Base-by-base conservation (phyloP, 2,113 vertebrate species). In the Xiphophorus maculatus region DNA sequence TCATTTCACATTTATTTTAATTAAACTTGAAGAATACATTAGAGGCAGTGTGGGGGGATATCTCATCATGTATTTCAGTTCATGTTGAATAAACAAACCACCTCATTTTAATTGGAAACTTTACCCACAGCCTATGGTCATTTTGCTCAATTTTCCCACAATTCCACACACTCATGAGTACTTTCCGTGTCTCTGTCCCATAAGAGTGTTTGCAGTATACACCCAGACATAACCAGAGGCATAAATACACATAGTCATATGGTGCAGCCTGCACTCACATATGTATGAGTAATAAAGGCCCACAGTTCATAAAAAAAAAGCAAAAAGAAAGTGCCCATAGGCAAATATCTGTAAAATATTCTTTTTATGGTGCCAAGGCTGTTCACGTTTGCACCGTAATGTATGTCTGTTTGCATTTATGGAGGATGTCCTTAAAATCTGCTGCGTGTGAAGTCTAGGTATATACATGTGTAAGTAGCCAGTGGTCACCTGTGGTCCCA, bases 401-500 rank as follows among this genome's bases (percentile, higher is more conserved):
- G 22, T 76, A 64, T 74, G 30, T 79, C 37, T 71, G 68, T 75
- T 77, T 74, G 68, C 35, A 64, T 83, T 66, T 37, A 33, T 9
- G 29, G 42, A 30, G 30, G 35, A 62, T 80, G 60, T 40, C 63
- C 60, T 42, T 13, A 1, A 29, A 69, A n/a, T 33, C 32, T 25
- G 1, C 29, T 11, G 61, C 65, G n/a, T 65, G 74, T 63, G 64
- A 66, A 68, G 42, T 69, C 7, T 42, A 58, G 63, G 68, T 69
- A 28, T 33, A 28, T 79, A 58, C 73, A 64, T 54, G 80, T 83
- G 78, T 67, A 84, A 86, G 78, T 77, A 89, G 81, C 77, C 83
- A 77, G 77, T 93, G 69, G 76, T 89, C 87, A 89, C 91, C 88
- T 92, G 91, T 85, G 82, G 85, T 83, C 76, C 74, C 85, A 85